A percentile compares a stretch with the other conserved stretches of the same genome.
Conservation (phyloP, 2,797 vertebrate genomes). For the Cyclopterus lumpus region DNA sequence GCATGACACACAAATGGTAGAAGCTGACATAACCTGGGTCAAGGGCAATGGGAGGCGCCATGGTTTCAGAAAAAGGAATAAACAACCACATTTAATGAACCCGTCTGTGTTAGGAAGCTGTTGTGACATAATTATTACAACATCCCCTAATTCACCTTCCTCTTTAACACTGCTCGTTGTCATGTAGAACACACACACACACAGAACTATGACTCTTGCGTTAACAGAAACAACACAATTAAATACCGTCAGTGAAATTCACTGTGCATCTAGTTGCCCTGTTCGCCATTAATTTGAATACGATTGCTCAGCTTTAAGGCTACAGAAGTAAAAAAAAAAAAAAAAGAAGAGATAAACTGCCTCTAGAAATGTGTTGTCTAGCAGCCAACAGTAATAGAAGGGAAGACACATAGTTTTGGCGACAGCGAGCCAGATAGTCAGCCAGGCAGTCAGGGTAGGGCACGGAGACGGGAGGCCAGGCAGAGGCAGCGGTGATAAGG, state of each 20-base stretch:
- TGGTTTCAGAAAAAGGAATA: constrained; percentile 15
- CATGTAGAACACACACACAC: constrained; percentile 11
- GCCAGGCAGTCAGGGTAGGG: constrained; percentile 54
- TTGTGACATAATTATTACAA: constrained; percentile 55
- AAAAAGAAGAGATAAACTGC: constrained; percentile 34
- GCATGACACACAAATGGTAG: constrained; percentile 4
- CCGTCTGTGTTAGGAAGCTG: constrained; percentile 26
- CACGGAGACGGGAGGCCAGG: constrained; percentile 64
- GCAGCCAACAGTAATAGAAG: constrained; percentile 52
- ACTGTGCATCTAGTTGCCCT: constrained; percentile 34
- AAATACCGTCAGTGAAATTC: constrained; percentile 34
- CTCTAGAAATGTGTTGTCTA: constrained; percentile 42
- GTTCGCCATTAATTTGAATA: constrained; percentile 34
- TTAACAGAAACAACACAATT: constrained; percentile 10
- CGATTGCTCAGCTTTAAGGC: constrained; percentile 26
- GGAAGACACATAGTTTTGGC: constrained; percentile 61
- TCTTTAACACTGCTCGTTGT: constrained; percentile 47
- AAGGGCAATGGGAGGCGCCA: constrained; percentile 32
- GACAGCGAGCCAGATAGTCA: constrained; percentile 63
- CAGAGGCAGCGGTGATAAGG: constrained; percentile 79
- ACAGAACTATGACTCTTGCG: background rate
- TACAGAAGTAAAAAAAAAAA: background rate
- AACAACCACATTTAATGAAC: constrained; percentile 25
- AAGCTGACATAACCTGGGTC: constrained; percentile 13
- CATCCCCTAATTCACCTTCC: constrained; percentile 54